Evolutionary conservation across 1,140 invertebrate species (phyloP), one percentile per base, ranked within the genome.

Genomic region (Helicorthomorpha holstii): DNA sequence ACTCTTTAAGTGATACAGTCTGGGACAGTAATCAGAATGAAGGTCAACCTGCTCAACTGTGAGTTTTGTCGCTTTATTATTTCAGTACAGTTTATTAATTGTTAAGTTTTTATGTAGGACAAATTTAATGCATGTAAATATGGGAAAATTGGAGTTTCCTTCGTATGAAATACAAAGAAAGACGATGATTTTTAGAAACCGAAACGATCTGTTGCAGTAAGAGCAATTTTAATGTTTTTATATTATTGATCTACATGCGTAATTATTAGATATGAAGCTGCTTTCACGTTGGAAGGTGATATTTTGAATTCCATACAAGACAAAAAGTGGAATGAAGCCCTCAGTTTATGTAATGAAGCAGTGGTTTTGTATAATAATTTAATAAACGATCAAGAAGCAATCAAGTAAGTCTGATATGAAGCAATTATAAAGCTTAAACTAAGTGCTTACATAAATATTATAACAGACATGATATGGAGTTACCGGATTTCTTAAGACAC

Each of bases 401-500:
- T 34, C 29, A 34, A 16, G 29, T 34, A 7, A 34, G 29, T 34
- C 29, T 7, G 7, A 7, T 34, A 7, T 34, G 29, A 7, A 34
- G 29, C 7, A 34, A 16, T 34, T 7, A 7, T 16, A 34, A 45
- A 7, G 7, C 25, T 7, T 10, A 7, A 14, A n/a, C n/a, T n/a
- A n/a, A n/a, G n/a, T n/a, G n/a, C n/a, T n/a, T n/a, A n/a, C n/a
- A n/a, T n/a, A n/a, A n/a, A n/a, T n/a, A n/a, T 26, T 44, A 22
- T 43, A 19, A 10, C 49, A 51, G 50, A 10, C 42, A 47, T 51
- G 50, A 12, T 16, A 4, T 22, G 3, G 21, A n/a, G n/a, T 24
- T 51, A 7, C 50, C 50, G 4, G n/a, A 3, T 3, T 51, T 51
- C 25, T 27, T 51, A 22, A 44, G 50, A 19, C 50, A 41, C 7